Evolutionary conservation across 2,888 invertebrate species (phyloP).

Genomic region (Lutraria lutraria): DNA sequence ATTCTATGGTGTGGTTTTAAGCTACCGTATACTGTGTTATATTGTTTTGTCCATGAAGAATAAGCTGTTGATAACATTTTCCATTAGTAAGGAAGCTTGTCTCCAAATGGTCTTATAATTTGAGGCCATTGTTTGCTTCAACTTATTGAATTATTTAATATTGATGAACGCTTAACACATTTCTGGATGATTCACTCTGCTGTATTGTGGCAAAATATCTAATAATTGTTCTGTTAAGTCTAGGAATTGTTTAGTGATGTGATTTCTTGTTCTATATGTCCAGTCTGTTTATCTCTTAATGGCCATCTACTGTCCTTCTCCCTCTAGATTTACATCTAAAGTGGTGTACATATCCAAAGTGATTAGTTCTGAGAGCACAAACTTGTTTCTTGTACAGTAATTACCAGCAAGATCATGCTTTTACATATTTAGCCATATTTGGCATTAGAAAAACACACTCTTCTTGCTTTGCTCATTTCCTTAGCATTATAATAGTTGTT

Average conservation of each 20-base stretch:
- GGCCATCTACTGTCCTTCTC: not conserved
- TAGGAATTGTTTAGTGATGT: not conserved
- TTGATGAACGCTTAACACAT: too few relatives aligned
- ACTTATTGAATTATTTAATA: too few relatives aligned
- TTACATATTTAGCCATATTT: not conserved
- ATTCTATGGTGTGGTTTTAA: too few relatives aligned
- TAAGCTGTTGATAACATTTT: too few relatives aligned
- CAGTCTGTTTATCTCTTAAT: not conserved
- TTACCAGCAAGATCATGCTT: conserved; percentile 4
- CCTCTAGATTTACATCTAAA: not conserved
- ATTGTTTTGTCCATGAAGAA: too few relatives aligned
- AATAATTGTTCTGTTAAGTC: not conserved
- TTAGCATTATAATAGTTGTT: not conserved
- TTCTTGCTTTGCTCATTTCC: not conserved
- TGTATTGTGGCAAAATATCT: not conserved
- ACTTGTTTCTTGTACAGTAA: not conserved
- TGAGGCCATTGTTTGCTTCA: too few relatives aligned
- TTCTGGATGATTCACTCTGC: too few relatives aligned
- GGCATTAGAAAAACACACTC: not conserved
- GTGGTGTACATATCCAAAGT: not conserved
- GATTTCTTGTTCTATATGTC: not conserved
- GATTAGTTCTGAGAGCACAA: not conserved
- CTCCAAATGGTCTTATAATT: too few relatives aligned
- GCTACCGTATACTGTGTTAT: too few relatives aligned
- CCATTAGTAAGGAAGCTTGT: too few relatives aligned